Conservation (phyloP, 2,113 vertebrate species). For the Erythrocercus mccallii region DNA sequence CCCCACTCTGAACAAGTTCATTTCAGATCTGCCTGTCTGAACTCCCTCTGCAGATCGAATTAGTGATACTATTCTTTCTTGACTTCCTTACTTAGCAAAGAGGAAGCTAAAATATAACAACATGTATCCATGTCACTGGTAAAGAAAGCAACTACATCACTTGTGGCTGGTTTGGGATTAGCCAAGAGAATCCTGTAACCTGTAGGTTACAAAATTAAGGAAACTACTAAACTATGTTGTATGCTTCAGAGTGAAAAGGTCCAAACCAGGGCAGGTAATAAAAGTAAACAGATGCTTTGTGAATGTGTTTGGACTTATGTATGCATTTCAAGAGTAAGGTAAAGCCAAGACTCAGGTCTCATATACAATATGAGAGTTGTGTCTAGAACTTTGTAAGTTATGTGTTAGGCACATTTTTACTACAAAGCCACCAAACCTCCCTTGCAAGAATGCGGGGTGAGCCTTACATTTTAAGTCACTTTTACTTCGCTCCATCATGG, state of each 20-base stretch:
- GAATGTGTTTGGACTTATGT: background rate
- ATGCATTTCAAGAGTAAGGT: background rate
- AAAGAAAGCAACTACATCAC: background rate
- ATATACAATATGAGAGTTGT: background rate
- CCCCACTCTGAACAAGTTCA: background rate
- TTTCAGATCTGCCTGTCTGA: background rate
- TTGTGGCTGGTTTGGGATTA: background rate
- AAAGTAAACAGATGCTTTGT: background rate
- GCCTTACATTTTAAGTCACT: background rate
- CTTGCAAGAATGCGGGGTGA: background rate
- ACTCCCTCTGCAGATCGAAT: background rate
- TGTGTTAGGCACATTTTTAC: background rate
- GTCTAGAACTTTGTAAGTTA: background rate
- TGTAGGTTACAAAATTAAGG: background rate
- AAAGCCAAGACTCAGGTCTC: background rate
- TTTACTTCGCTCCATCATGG: background rate
- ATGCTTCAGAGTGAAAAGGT: background rate
- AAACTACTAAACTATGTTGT: background rate
- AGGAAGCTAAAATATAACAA: background rate
- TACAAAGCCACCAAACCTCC: background rate
- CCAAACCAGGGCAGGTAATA: background rate
- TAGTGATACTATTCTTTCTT: background rate
- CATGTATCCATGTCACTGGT: background rate
- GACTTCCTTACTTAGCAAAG: background rate
- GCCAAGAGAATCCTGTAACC: background rate